A percentile compares a stretch with the other conserved stretches of the same genome.
These are phyloP conservation scores for Phyto melanocephala DNA, from an alignment of 2,888 invertebrate species.

Conservation along the genomic window DNA sequence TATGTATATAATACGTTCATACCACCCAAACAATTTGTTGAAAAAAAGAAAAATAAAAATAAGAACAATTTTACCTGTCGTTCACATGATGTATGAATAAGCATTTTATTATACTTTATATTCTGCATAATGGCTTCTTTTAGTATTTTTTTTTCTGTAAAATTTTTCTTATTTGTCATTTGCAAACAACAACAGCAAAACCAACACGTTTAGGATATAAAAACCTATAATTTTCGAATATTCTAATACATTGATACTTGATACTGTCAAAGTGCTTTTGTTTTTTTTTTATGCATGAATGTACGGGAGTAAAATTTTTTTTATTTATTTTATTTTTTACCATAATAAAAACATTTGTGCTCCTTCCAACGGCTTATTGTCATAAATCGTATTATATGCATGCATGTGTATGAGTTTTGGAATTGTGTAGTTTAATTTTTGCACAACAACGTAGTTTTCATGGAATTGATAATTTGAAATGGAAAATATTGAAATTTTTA, in stretches of 20 bases:
- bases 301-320: background rate
- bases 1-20: background rate
- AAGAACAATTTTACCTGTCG: conserved; percentile 58
- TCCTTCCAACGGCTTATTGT: conserved; percentile 4
- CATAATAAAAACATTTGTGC: conserved; percentile 19
- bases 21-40: conserved; percentile 53
- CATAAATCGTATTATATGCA: conserved; percentile 33
- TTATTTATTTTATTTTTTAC: background rate
- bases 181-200: background rate
- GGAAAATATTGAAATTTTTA: background rate
- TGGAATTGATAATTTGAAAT: too few species aligned
- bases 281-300: background rate
- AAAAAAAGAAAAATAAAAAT: conserved; percentile 47
- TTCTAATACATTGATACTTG: background rate
- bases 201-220: background rate
- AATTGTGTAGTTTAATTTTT: background rate
- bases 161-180: background rate
- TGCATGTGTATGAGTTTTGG: background rate
- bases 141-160: background rate
- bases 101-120: conserved; percentile 53
- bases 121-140: conserved; percentile 37
- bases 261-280: background rate
- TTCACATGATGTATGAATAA: conserved; percentile 58
- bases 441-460: background rate
- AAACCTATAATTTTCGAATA: conserved; percentile 24